phyloP scores from a whole-genome alignment of 2,797 vertebrate species.

The Cirrhinus molitorella region DNA sequence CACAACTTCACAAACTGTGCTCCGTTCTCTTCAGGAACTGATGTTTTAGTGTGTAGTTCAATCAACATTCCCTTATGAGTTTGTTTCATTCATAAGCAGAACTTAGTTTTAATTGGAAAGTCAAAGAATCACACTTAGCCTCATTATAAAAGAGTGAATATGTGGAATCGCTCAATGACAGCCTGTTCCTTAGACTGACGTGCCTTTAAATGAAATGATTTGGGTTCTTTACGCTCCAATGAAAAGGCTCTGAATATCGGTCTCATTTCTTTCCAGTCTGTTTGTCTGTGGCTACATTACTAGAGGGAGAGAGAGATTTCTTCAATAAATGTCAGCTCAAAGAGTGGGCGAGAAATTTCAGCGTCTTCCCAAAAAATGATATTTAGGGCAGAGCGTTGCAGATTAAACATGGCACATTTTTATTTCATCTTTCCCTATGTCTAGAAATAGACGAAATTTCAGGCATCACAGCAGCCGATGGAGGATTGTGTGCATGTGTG shows the following conservation, averaged over 20 bases:
- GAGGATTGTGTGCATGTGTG: slow-evolving; percentile 24
- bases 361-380: slow-evolving; percentile 39
- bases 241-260: slow-evolving; percentile 26
- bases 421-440: slow-evolving; percentile 33
- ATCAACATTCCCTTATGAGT: neutral
- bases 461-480: slow-evolving; percentile 21
- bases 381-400: slow-evolving; percentile 44
- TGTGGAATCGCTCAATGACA: neutral
- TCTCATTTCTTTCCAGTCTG: slow-evolving; percentile 19
- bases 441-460: slow-evolving; percentile 42
- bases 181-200: neutral
- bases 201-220: slow-evolving; percentile 40
- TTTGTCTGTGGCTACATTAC: slow-evolving; percentile 33
- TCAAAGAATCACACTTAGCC: slow-evolving; percentile 13
- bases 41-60: neutral
- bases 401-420: slow-evolving; percentile 53
- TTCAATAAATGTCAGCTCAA: slow-evolving; percentile 42
- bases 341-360: slow-evolving; percentile 44
- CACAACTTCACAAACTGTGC: slow-evolving; percentile 23
- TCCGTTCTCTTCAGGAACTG: slow-evolving; percentile 6
- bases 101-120: slow-evolving; percentile 25
- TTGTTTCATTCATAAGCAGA: neutral
- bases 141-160: neutral
- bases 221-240: slow-evolving; percentile 19
- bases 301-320: slow-evolving; percentile 21